Percentiles rank a stretch among this genome's conserved stretches.
Conservation (phyloP, 2,113 vertebrate species). For the Myiozetetes cayanensis region DNA sequence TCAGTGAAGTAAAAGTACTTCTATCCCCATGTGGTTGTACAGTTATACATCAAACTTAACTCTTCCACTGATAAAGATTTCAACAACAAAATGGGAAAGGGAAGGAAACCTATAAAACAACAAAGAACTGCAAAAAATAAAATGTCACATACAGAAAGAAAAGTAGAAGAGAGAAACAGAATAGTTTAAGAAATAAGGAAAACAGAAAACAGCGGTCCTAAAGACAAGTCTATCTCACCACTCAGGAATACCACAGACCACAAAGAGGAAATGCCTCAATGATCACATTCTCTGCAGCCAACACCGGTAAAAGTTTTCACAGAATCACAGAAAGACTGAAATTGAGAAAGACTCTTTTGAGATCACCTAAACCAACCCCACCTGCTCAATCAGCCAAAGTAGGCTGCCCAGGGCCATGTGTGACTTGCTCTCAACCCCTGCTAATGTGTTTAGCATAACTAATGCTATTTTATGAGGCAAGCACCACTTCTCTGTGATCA, state of each 20-base stretch:
- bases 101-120: not conserved
- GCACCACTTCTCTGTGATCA: not conserved
- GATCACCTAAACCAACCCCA: not conserved
- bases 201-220: not conserved
- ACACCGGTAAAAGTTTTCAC: not conserved
- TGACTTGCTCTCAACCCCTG: not conserved
- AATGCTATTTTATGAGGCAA: not conserved
- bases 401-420: not conserved
- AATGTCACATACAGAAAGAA: not conserved
- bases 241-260: not conserved
- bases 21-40: not conserved
- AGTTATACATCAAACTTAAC: not conserved
- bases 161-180: not conserved
- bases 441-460: not conserved
- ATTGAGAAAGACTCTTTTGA: not conserved
- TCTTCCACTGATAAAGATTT: not conserved
- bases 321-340: not conserved
- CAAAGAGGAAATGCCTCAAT: not conserved
- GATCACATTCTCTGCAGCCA: not conserved
- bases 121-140: not conserved
- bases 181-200: not conserved
- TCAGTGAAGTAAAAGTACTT: not conserved
- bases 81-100: not conserved
- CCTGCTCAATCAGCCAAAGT: not conserved
- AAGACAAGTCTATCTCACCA: not conserved